Base-by-base conservation (phyloP, 2,113 vertebrate genomes). In the Rhinichthys klamathensis region DNA sequence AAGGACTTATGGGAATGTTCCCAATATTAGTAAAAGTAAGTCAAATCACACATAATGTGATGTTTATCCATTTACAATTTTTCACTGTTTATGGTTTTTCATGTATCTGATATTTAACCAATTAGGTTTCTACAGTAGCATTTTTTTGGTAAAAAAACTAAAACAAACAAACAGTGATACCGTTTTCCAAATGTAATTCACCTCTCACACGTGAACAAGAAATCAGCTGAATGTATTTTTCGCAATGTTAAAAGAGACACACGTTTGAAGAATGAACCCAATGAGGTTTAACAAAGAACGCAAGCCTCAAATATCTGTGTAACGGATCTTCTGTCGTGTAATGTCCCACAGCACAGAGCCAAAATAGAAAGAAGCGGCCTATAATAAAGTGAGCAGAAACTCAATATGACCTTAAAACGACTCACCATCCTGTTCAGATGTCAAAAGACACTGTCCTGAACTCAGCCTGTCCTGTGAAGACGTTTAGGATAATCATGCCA, bases 371-470 rank as follows among this genome's bases (percentile, higher is more conserved):
- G 41, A 46, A 73, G 1, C 23, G 7, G 70, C 41, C 41, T 46
- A 25, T 44, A 46, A 74, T 74, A 46, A 46, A 15, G 70, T 27
- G 70, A 46, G 70, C 41, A 74, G 70, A 16, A 73, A 46, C 70
- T 46, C 70, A 74, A 3, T n/a, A 15, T n/a, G 67, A 70, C 32
- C 32, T 70, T 38, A 70, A 70, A 44, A 72, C 4, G 4, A 41
- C 35, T 69, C 65, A 18, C 4, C 15, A 16, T 67, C 63, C 27
- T 18, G 32, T 69, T 69, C 69, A 73, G 41, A 73, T 41, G 41
- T 73, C 70, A 44, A 27, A 46, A 44, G 41, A 25, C 70, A 46
- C 6, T n/a, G 70, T 73, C 70, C 38, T 74, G n/a, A 74, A 15
- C 38, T 74, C 41, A 25, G 38, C 23, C 38, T 46, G 70, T 12